Conservation (phyloP, 2,113 vertebrate genomes). For the Miniopterus natalensis region DNA sequence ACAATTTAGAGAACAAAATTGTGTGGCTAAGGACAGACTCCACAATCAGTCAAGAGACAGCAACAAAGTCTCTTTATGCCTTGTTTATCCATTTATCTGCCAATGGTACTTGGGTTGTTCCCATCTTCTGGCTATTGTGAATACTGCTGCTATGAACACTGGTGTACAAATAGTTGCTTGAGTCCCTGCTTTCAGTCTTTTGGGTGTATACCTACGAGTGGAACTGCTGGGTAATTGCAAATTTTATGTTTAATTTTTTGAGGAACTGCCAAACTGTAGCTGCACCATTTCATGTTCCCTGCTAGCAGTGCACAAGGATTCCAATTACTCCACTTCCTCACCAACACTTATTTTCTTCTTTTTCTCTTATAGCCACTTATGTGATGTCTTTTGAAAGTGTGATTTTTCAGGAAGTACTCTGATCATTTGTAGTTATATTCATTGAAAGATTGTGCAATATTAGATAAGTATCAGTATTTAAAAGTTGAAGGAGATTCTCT, state of each 20-base stretch:
- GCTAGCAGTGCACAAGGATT: not conserved
- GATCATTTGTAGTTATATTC: not conserved
- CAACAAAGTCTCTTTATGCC: not conserved
- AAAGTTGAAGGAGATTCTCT: slow-evolving; percentile 1
- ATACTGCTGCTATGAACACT: not conserved
- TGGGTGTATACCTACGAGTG: not conserved
- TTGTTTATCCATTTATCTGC: not conserved
- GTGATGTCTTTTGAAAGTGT: slow-evolving; percentile 12
- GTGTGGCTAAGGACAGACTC: not conserved
- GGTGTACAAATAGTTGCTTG: not conserved
- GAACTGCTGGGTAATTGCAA: not conserved
- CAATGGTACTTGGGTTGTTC: not conserved
- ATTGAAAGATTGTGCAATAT: not conserved
- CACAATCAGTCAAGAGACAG: not conserved
- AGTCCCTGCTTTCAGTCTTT: not conserved
- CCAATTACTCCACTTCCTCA: not conserved
- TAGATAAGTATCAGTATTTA: slow-evolving; percentile 46
- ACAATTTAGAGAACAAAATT: slow-evolving; percentile 13
- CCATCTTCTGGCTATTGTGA: not conserved
- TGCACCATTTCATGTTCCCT: not conserved
- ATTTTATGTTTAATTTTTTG: not conserved
- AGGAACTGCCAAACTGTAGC: not conserved
- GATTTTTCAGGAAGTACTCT: not conserved
- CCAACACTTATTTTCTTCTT: not conserved
- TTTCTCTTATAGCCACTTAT: not conserved